Percentiles rank a stretch among this genome's conserved stretches.
Evolutionary conservation across 1,140 invertebrate genomes (phyloP).

Genomic region (Bombus balteatus): DNA sequence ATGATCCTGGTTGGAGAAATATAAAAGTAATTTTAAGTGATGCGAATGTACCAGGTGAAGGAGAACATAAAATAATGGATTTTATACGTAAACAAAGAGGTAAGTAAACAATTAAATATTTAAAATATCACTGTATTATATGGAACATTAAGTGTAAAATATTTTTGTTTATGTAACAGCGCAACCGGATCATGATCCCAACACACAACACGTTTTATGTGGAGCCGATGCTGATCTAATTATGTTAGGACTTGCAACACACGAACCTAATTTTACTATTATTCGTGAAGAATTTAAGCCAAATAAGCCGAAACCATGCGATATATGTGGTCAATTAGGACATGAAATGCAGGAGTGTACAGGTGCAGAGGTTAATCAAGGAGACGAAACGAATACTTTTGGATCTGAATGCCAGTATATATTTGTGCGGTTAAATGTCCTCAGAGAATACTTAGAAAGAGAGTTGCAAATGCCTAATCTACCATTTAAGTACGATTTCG

Average conservation of each 20-base stretch:
- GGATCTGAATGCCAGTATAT: constrained; percentile 91
- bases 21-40: constrained; percentile 98
- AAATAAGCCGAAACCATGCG: constrained; percentile 97
- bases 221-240: constrained; percentile 99
- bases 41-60: constrained; percentile 99
- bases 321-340: constrained; percentile 97
- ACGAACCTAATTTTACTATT: constrained; percentile 99
- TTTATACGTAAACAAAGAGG: constrained; percentile 97
- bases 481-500: constrained; percentile 95
- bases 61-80: constrained; percentile 99
- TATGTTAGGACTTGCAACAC: constrained; percentile 98
- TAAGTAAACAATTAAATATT: constrained; percentile 65
- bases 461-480: constrained; percentile 96
- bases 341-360: constrained; percentile 98
- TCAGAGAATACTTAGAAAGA: constrained; percentile 96
- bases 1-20: constrained; percentile 96
- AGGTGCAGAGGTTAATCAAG: constrained; percentile 85
- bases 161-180: constrained; percentile 83
- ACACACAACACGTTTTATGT: constrained; percentile 98
- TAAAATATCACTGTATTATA: background rate
- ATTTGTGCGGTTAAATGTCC: constrained; percentile 95
- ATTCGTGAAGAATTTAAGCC: constrained; percentile 99
- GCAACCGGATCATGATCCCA: constrained; percentile 98
- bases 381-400: constrained; percentile 84
- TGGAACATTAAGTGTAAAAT: constrained; percentile 1